Evolutionary conservation across 2,797 vertebrate genomes (phyloP), one percentile per base, ranked within the genome.

Genomic region (Percopsis omiscomaycus): DNA sequence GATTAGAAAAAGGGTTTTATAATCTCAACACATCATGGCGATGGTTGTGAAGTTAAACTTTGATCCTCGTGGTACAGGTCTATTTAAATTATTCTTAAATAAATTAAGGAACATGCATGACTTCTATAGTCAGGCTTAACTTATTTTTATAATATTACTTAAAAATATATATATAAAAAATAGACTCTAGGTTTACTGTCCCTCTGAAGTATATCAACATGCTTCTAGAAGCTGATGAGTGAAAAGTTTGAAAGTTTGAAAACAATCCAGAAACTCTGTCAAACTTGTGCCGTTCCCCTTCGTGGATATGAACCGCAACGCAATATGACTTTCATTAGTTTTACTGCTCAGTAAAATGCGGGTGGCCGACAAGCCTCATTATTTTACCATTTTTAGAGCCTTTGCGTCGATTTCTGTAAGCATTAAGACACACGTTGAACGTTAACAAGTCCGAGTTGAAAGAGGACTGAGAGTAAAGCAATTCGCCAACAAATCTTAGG

Each of bases 321-420:
- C 89, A 91, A 90, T 90, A 82, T 92, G 90, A 91, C 84, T 88
- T 86, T 79, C 82, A 91, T 92, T 93, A 88, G 84, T 90, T 91
- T 92, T 87, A 92, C 80, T 63, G 77, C 80, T 64, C 84, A 82
- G 84, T 91, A 89, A 92, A 92, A 82, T 46, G 86, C 88, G 89
- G 89, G 92, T 92, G 92, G 91, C 81, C 88, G 80, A 80, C 84
- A 75, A 78, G 85, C 62, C 80, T 86, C 81, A 85, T 90, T 88
- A 86, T 89, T 86, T 76, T 66, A 78, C 61, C 66, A 71, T 83
- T 66, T 22, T 68, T 66, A 72, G 61, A 81, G 71, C 74, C 66
- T 47, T 71, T 75, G 74, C 80, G 70, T 67, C 68, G 61, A 83
- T 86, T 88, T 91, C 80, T 87, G 75, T 76, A 85, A 82, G 79